Base-by-base conservation (phyloP, 2,888 invertebrate genomes). In the Cylindroiulus punctatus region DNA sequence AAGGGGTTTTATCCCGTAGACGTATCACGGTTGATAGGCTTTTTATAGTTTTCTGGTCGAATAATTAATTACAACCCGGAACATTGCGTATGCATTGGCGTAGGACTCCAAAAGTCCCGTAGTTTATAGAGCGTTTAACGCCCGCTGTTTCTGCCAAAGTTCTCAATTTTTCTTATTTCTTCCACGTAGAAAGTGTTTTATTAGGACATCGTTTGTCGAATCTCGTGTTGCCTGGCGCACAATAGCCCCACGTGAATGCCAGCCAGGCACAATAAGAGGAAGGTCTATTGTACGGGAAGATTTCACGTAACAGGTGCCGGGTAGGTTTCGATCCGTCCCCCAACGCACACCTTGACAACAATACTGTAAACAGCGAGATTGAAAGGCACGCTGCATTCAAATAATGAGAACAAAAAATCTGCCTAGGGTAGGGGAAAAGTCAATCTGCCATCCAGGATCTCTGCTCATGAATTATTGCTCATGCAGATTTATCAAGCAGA, bases 41-140 rank as follows among this genome's bases (percentile, higher is more conserved):
- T 76, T 76, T 76, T 76, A 76, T 76, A 22, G 76, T 76, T 76
- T 65, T 76, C 76, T 76, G 76, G 76, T 76, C 76, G 76, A 76
- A 76, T 76, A 76, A 76, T 76, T 76, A 76, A 76, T 76, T 76
- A 76, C 14, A 30, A 76, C 30, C 76, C 76, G 76, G 76, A 76
- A 30, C 76, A 76, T 76, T 76, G 30, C 76, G 76, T 76, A 76
- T 76, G 76, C 76, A 76, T 17, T 76, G 30, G 76, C 14, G 76
- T 76, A 76, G 76, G 30, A 76, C 30, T 76, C 76, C 26, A 30
- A 76, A 76, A 30, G 76, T 76, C 22, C 14, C 26, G 26, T 30
- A 30, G 10, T 26, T 30, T 76, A 26, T 30, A n/a, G n/a, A 22
- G 22, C 57, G 22, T 65, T 30, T 30, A 76, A 22, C 14, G 0